A percentile compares a stretch with the other conserved stretches of the same genome.
These are phyloP conservation scores for Druceiella hillmani DNA, from an alignment of 2,888 invertebrate genomes.

Conservation along the genomic window DNA sequence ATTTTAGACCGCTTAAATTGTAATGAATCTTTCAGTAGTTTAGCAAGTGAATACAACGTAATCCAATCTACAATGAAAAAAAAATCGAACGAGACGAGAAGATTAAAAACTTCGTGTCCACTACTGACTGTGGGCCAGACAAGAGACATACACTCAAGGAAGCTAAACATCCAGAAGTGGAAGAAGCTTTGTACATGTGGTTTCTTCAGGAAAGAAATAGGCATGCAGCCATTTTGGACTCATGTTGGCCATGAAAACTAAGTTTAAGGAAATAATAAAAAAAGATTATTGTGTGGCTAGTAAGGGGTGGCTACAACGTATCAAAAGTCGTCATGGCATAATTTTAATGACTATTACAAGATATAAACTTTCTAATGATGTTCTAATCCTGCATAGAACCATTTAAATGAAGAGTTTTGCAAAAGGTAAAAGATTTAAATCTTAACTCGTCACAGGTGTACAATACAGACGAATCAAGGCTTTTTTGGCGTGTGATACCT, in stretches of 20 bases:
- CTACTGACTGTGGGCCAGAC: conserved; percentile 24
- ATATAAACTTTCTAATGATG: conserved; percentile 23
- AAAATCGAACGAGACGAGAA: conserved; percentile 24
- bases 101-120: conserved; percentile 22
- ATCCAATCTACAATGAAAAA: conserved; percentile 18
- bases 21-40: conserved; percentile 16
- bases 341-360: conserved; percentile 22
- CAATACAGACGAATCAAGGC: conserved; percentile 25
- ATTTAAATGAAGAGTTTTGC: conserved; percentile 23
- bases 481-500: conserved; percentile 25
- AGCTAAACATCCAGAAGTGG: conserved; percentile 22
- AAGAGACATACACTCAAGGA: conserved; percentile 24
- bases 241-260: conserved; percentile 24
- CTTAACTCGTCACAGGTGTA: conserved; percentile 23
- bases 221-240: conserved; percentile 22
- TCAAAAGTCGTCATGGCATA: conserved; percentile 26
- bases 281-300: conserved; percentile 25
- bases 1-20: conserved; percentile 20
- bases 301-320: conserved; percentile 25
- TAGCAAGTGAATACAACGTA: conserved; percentile 18
- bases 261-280: conserved; percentile 22
- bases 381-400: conserved; percentile 20
- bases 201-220: conserved; percentile 24
- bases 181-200: conserved; percentile 21
- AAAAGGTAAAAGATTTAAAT: conserved; percentile 23